Evolutionary conservation across 1,140 invertebrate genomes (phyloP), one percentile per base, ranked within the genome.

Genomic region (Cataglyphis hispanica): DNA sequence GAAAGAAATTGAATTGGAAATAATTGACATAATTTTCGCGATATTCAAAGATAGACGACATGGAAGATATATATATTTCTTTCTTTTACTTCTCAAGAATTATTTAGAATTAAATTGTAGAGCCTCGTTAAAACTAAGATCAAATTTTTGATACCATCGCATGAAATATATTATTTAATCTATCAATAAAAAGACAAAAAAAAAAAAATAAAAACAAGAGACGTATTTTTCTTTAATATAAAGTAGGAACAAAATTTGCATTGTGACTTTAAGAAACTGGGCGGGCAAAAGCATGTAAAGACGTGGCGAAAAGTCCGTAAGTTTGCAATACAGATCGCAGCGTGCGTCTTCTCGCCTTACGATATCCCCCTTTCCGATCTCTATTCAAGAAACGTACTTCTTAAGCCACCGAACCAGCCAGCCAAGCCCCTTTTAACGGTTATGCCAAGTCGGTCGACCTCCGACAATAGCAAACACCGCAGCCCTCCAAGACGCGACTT

Each of bases 401-500:
- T 91, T 90, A 87, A 92, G 89, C 86, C 72, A 74, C 67, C 60
- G 63, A 83, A 80, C 87, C 77, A 74, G 76, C 69, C 67, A 78
- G 81, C 77, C 85, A 80, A 81, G 72, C 74, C 83, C 84, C 72
- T 81, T 93, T 93, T 88, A 89, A 93, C 93, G 91, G 93, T 93
- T 92, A 91, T 81, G 85, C 89, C 92, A 89, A 91, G 91, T 91
- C 89, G 87, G 83, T 76, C 89, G 89, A 93, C 88, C 92, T 90
- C 88, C 86, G 88, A 93, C 93, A 93, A 93, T 93, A 75, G 86
- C 34, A 66, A 86, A 46, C 67, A 67, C 61, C 75, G 75, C 61
- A 74, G 60, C 75, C 81, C 85, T 77, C 76, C 74, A 84, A 91
- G 88, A 91, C 86, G 81, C 81, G 74, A 58, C 87, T 86, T 91